Conservation (phyloP, 1,140 invertebrate genomes). For the Caligus rogercresseyi region DNA sequence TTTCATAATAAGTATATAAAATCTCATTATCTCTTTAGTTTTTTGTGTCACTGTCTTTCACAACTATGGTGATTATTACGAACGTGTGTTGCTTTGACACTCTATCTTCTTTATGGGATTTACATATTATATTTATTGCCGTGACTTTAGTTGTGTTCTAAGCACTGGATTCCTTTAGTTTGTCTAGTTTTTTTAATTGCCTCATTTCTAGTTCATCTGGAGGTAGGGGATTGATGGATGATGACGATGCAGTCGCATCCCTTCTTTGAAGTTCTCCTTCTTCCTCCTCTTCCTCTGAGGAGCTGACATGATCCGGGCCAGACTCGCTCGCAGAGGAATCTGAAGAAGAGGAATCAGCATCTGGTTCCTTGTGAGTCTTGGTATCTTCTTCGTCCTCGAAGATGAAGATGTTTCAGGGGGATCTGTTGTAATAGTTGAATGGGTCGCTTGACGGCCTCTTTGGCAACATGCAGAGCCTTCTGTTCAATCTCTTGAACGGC, state of each 20-base stretch:
- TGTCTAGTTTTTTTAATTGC: slow-evolving; percentile 19
- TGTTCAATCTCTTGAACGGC: not conserved
- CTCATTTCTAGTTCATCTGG: slow-evolving; percentile 14
- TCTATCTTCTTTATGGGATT: no score
- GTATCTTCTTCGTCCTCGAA: not conserved
- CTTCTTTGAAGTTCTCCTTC: not conserved
- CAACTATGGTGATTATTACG: no score
- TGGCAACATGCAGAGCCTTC: not conserved
- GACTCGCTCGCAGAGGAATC: not conserved
- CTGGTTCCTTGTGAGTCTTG: not conserved
- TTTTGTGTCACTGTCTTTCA: no score
- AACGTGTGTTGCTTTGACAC: no score
- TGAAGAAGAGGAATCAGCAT: not conserved
- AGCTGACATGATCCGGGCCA: not conserved
- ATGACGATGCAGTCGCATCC: not conserved
- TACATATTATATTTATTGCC: no score
- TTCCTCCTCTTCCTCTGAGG: not conserved
- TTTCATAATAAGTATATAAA: no score
- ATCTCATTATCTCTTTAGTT: no score
- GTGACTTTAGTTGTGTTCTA: no score
- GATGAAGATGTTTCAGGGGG: not conserved
- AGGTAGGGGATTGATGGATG: not conserved
- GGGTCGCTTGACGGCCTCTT: not conserved
- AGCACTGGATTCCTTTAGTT: slow-evolving; percentile 15
- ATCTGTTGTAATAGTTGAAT: not conserved